Percentiles rank a stretch among this genome's conserved stretches.
Evolutionary conservation across 2,797 vertebrate genomes (phyloP).

Genomic region (Heliangelus exortis): DNA sequence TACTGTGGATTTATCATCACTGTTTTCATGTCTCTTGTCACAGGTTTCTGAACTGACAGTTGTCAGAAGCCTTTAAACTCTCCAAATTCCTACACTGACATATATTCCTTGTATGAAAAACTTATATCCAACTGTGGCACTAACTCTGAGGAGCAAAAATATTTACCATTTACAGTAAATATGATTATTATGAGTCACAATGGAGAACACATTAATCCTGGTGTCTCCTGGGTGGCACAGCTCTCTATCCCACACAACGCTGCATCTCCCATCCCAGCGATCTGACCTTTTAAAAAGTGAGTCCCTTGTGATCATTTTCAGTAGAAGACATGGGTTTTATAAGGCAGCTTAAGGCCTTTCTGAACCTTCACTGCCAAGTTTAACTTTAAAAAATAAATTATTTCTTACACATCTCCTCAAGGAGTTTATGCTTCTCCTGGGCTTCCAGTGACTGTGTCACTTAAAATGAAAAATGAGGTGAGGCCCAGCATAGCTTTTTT

Average conservation of each 20-base stretch:
- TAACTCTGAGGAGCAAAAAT: background rate
- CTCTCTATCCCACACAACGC: background rate
- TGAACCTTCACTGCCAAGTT: conserved; percentile 35
- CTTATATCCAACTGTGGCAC: background rate
- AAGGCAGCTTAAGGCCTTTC: conserved; percentile 50
- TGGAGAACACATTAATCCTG: background rate
- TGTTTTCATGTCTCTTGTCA: background rate
- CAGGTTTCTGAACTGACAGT: background rate
- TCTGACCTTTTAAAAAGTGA: conserved; percentile 71
- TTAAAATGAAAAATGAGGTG: conserved; percentile 36
- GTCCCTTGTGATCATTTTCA: conserved; percentile 43
- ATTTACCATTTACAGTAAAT: conserved; percentile 5
- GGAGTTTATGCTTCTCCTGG: background rate
- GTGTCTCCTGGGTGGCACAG: background rate
- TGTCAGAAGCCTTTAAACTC: background rate
- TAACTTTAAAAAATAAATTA: conserved; percentile 36
- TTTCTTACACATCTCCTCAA: conserved; percentile 46
- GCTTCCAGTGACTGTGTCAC: background rate
- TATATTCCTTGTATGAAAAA: background rate
- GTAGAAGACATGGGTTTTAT: conserved; percentile 33
- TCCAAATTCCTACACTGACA: background rate
- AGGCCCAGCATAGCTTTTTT: background rate
- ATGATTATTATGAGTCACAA: background rate
- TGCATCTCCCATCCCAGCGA: background rate
- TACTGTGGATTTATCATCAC: background rate